Evolutionary conservation across 2,797 vertebrate genomes (phyloP), one percentile per base, ranked within the genome.

Genomic region (Lepilemur ruficaudatus): DNA sequence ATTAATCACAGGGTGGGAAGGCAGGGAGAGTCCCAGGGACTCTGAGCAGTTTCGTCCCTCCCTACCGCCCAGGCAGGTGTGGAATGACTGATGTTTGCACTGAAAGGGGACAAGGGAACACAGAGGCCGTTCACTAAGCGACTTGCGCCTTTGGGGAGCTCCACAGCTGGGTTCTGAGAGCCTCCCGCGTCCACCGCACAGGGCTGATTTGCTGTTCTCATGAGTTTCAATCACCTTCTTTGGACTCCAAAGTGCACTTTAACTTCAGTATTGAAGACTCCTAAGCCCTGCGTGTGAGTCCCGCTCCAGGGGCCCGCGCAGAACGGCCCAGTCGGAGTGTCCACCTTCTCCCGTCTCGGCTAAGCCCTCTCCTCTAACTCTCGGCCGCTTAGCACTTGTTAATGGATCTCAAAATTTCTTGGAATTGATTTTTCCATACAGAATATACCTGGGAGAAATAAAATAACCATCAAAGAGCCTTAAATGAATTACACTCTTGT

Each of bases 361-460:
- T 85, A 61, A 69, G 63, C 52, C 84, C 1, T 0, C 38, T 91
- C 76, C 92, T 81, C 46, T 6, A 46, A n/a, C 30, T 38, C 95
- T 85, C 75, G 96, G 92, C 75, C 22, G 52, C 85, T 98, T 94
- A 96, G 93, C 35, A 30, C 81, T 97, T 69, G 32, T 72, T 98
- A 97, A 98, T 89, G 35, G 38, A 93, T 90, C 96, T 97, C 76
- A 97, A 94, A 69, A 98, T 97, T 97, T 91, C 81, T 63, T 69
- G 65, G 70, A 92, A 72, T 38, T 70, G 86, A 96, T 97, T 96
- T 89, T 97, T 95, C 90, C 94, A 94, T 91, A 84, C 61, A 98
- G 97, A 97, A 98, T 97, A 93, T 48, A 94, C 92, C 96, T 98
- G 94, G 96, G 92, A 98, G 97, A 95, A 98, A 97, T 95, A 92